Base-by-base conservation (phyloP, 2,797 vertebrate genomes). In the Notolepis coatsorum region DNA sequence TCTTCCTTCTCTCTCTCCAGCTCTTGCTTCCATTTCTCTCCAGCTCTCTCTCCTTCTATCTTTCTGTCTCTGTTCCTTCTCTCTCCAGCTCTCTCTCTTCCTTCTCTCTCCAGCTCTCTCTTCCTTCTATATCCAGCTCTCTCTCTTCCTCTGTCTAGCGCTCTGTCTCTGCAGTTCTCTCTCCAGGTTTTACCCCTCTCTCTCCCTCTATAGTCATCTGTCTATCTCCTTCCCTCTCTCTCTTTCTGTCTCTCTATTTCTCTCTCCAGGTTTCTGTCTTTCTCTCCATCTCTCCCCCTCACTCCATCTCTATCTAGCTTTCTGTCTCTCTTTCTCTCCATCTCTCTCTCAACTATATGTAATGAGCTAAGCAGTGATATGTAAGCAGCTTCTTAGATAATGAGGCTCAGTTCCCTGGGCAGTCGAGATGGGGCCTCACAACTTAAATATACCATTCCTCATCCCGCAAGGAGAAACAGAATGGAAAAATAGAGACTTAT, bases 331-430 rank as follows among this genome's bases (percentile, higher is more conserved):
- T 37, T 59, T 45, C 52, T 23, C 43, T 65, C 57, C 61, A 27
- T 59, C 52, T 49, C 13, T 55, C 39, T 62, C 65, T 63, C 59
- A 35, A 50, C 75, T 83, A 83, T 88, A 84, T 74, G 75, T 88
- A 92, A 91, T 87, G 87, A 90, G 86, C 77, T 82, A 82, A 82
- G 86, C 83, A 82, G 76, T 77, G 73, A 83, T 88, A 83, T 82
- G 81, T 79, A 88, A 84, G 84, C 78, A 88, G 84, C 79, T 81
- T 87, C 88, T 82, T 74, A 82, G 81, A 88, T 92, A 91, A 92
- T 91, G 90, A 91, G 88, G 76, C 84, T 66, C 73, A 42, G 61
- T 73, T 73, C 80, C 79, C 81, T 10, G 3, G 73, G 71, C 77
- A 82, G 76, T 77, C 75, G 65, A 76, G 77, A 81, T 79, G 77